Percentiles rank a stretch among this genome's conserved stretches.
phyloP scores from a whole-genome alignment of 2,888 invertebrate species.

The Agrilus cyanescens region DNA sequence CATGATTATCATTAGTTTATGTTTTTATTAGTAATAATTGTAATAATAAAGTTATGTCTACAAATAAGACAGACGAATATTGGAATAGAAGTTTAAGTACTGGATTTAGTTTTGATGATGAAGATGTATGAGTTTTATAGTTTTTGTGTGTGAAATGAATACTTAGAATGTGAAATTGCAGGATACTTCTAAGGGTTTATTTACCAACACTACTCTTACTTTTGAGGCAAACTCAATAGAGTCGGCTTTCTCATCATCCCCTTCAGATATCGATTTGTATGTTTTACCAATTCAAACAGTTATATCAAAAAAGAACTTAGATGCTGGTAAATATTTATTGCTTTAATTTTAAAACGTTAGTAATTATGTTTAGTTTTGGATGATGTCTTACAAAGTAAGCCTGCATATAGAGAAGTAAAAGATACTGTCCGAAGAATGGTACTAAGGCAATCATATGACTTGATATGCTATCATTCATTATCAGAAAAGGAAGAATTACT shows the following conservation, averaged over 20 bases:
- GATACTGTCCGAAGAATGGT: constrained; percentile 41
- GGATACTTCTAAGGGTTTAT: too few relatives aligned
- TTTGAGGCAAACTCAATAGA: constrained; percentile 9
- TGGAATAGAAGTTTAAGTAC: constrained; percentile 67
- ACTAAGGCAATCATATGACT: constrained; percentile 37
- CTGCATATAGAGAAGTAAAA: constrained; percentile 25
- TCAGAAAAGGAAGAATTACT: constrained; percentile 59
- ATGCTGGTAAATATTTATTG: constrained; percentile 15
- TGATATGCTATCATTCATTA: constrained; percentile 38
- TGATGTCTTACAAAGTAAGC: constrained; percentile 27
- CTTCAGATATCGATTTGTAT: constrained; percentile 19
- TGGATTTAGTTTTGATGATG: constrained; percentile 69
- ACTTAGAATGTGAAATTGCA: too few relatives aligned
- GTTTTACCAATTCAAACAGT: constrained; percentile 27
- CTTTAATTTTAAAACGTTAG: constrained; percentile 13
- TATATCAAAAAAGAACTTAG: constrained; percentile 26
- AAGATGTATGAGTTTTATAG: constrained; percentile 38
- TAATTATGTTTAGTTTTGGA: constrained; percentile 34
- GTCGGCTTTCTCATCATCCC: constrained; percentile 19
- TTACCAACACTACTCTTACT: too few relatives aligned
- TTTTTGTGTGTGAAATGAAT: background rate
- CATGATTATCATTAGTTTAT: too few relatives aligned
- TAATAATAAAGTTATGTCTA: background rate
- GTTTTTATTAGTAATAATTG: background rate
- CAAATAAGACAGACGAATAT: constrained; percentile 49